phyloP scores from a whole-genome alignment of 2,888 invertebrate species.

The Agrotis exclamationis region DNA sequence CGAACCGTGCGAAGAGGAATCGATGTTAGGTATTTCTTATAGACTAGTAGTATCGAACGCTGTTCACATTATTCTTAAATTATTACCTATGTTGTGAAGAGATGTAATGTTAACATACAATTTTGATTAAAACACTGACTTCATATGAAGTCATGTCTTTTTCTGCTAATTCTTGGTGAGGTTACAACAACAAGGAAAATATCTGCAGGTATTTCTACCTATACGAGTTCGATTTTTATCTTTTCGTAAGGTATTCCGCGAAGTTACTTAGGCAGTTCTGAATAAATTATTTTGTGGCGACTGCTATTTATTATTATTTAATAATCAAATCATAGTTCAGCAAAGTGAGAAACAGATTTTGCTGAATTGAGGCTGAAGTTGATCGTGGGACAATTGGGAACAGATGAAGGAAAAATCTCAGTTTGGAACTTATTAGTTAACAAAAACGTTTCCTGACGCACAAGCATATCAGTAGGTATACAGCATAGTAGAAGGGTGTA shows the following conservation, averaged over 20 bases:
- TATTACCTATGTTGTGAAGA: not conserved
- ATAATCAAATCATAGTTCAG: not conserved
- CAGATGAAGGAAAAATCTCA: not conserved
- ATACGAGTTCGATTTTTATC: constrained; percentile 4
- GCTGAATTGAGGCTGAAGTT: not conserved
- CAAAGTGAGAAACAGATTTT: not conserved
- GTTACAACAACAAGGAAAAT: constrained; percentile 49
- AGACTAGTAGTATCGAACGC: not conserved
- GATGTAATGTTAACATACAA: not conserved
- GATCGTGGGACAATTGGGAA: not conserved
- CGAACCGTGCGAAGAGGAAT: not conserved
- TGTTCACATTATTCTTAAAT: not conserved
- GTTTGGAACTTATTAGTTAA: constrained; percentile 2
- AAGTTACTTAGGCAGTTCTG: constrained; percentile 25
- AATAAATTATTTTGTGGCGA: not conserved
- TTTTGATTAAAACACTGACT: constrained; percentile 3
- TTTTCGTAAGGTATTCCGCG: constrained; percentile 39
- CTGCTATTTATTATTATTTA: not conserved
- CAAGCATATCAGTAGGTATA: not conserved
- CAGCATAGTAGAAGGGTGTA: constrained; percentile 29
- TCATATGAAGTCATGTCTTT: constrained; percentile 13
- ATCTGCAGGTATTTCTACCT: not conserved
- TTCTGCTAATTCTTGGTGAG: constrained; percentile 13
- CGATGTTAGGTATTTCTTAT: not conserved
- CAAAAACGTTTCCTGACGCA: not conserved